These are phyloP conservation scores for Saccostrea echinata DNA, from an alignment of 1,140 invertebrate species.

Conservation along the genomic window DNA sequence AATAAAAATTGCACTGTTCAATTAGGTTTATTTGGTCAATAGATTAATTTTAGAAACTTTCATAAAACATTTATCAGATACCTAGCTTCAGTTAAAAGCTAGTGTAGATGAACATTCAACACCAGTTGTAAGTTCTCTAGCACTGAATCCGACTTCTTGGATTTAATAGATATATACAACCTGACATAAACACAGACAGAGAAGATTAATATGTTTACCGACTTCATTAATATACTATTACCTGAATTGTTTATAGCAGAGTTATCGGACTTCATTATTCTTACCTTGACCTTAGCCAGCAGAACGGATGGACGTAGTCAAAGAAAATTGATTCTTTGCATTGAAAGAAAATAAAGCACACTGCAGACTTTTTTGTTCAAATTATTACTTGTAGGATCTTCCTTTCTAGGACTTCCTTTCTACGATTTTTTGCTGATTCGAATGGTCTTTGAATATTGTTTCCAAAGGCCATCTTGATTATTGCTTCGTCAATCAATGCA, in stretches of 20 bases:
- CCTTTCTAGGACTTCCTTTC: too few species aligned
- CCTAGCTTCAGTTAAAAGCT: neutral
- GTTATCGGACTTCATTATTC: too few species aligned
- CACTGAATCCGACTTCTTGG: neutral
- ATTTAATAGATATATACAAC: neutral
- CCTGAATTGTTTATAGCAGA: neutral
- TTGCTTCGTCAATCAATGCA: neutral
- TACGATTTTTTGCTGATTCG: too few species aligned
- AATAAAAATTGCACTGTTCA: too few species aligned
- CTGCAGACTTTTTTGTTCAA: too few species aligned
- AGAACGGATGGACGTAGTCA: too few species aligned
- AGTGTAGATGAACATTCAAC: neutral
- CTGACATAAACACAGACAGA: slow-evolving; percentile 18
- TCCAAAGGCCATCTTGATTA: neutral
- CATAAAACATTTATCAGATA: neutral
- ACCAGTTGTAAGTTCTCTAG: neutral
- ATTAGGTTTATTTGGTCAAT: too few species aligned
- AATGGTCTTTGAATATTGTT: neutral
- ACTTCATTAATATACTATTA: slow-evolving; percentile 6
- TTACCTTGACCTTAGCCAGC: too few species aligned
- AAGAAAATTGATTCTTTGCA: too few species aligned
- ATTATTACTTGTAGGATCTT: too few species aligned
- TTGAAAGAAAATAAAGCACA: too few species aligned
- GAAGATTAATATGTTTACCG: slow-evolving; percentile 29
- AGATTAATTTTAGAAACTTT: too few species aligned